Evolutionary conservation across 2,797 vertebrate genomes (phyloP), one percentile per base, ranked within the genome.

Genomic region (Crypturellus tataupa): DNA sequence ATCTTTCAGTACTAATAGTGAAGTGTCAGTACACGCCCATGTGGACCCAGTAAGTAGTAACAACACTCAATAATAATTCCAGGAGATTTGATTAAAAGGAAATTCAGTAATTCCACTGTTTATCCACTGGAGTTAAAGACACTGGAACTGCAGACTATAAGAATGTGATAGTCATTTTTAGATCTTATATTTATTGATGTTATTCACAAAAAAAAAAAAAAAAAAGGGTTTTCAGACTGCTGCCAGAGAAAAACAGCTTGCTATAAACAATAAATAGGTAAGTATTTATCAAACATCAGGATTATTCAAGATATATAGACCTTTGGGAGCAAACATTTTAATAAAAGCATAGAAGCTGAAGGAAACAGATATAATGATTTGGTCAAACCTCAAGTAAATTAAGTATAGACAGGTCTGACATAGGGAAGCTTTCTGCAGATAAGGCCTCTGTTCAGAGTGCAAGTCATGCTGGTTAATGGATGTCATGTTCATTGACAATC

Each of bases 391-490:
- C 12, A 62, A 70, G 59, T 40, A 69, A 85, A 78, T 47, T 87
- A 75, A 5, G 17, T 5, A 1, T 1, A 72, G 47, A 53, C 9
- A 10, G 44, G 76, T 16, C 49, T 65, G 82, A 80, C 75, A 59
- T 13, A 76, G 3, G n/a, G 39, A 27, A 1, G 2, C 53, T 85
- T 71, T 76, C 90, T 73, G 51, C n/a, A 69, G 35, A 72, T 63
- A 71, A 72, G 72, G 53, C 33, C 67, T 94, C 70, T 90, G 75
- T 39, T 80, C 82, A 53, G 85, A 93, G 67, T 63, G 73, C 86
- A 91, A 91, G 87, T 56, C 68, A 91, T 80, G 76, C 67, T 42
- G 89, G 58, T 77, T 93, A 96, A 97, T 93, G 87, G 82, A 6
- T 53, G 82, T 53, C 82, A 69, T 89, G 85, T 81, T 82, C 85